Base-by-base conservation (phyloP, 1,140 invertebrate genomes). In the Ceratoteleas bidentatus region DNA sequence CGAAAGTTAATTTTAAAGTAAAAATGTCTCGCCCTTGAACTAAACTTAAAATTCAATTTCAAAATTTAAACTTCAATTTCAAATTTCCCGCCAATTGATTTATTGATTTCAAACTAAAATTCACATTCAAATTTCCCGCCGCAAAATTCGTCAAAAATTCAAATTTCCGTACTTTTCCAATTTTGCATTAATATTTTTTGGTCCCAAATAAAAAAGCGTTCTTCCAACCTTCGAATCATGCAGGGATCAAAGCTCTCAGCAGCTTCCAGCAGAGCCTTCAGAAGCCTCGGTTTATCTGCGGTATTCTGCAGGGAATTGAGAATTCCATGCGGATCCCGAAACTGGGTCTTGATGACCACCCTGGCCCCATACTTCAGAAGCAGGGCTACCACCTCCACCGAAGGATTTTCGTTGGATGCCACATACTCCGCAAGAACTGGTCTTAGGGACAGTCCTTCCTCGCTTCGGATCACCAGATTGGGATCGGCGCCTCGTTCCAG, bases 361-460 rank as follows among this genome's bases (percentile, higher is more conserved):
- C 94, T 94, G 0, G 96, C 96, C 0, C 97, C 97, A 86, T 97
- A 95, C 85, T 94, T 93, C 0, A 98, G 91, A 34, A 98, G 88
- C n/a, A 96, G 77, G 0, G 93, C 91, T 0, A 98, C 93, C 3
- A 97, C 93, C 8, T 94, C 92, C 0, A 93, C 90, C 24, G 93
- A 93, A 0, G 95, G 95, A 9, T 94, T 93, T 36, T 94, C 92
- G 81, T 96, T 96, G 54, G 95, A 95, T 3, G 95, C 94, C 0
- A 98, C 92, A 87, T 98, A 97, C 88, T 98, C 96, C 0, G 96
- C 95, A 0, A 98, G 91, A 7, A 95, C 95, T 6, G 96, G 95
- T 16, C 95, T 93, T 54, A 96, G 92, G 73, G 94, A 94, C 5
- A 93, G 92, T 0, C 93, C 93, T 45, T 95, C 94, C 66, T 96